These are phyloP conservation scores for Apodemia duryi DNA, from an alignment of 2,888 invertebrate species.

Conservation along the genomic window DNA sequence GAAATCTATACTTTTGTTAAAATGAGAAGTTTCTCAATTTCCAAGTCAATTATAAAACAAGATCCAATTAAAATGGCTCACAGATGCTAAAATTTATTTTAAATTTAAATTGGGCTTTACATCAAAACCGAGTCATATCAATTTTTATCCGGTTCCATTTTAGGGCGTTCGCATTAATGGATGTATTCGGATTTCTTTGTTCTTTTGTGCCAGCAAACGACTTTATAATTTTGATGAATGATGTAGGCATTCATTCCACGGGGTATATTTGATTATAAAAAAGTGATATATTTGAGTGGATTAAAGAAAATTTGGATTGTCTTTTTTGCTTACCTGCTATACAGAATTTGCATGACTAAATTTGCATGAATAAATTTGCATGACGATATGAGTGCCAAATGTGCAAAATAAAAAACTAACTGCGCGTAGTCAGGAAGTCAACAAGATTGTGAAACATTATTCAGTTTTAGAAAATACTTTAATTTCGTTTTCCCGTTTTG, in stretches of 20 bases:
- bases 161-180: conserved; percentile 4
- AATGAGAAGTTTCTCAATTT: not conserved
- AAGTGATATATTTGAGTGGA: not conserved
- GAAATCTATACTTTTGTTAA: too few relatives aligned
- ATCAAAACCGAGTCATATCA: not conserved
- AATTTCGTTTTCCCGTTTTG: too few relatives aligned
- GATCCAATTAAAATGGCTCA: not conserved
- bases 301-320: not conserved
- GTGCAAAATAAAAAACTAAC: too few relatives aligned
- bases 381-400: too few relatives aligned
- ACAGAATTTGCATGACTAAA: too few relatives aligned
- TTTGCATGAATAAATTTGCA: too few relatives aligned
- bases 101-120: conserved; percentile 7
- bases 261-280: not conserved
- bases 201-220: conserved; percentile 7
- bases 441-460: too few relatives aligned
- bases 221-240: conserved; percentile 14
- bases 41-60: not conserved
- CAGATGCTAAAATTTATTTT: conserved; percentile 5
- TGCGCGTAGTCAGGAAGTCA: too few relatives aligned
- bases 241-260: not conserved
- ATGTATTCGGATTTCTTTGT: conserved; percentile 10
- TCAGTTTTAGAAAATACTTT: too few relatives aligned
- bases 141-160: conserved; percentile 7
- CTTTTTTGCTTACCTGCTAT: too few relatives aligned